Base-by-base conservation (phyloP, 2,797 vertebrate genomes). In the Melanogrammus aeglefinus region DNA sequence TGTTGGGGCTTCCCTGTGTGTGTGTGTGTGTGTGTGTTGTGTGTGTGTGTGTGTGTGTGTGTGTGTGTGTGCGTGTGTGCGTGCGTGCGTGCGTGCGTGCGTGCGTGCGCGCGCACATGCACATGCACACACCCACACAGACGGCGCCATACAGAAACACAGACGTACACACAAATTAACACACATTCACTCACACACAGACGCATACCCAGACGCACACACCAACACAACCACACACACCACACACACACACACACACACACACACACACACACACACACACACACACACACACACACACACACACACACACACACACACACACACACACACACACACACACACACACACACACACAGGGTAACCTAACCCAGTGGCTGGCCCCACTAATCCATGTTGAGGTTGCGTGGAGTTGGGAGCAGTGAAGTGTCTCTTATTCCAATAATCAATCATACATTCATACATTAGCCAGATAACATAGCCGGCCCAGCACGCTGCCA, bases 391-490 rank as follows among this genome's bases (percentile, higher is more conserved):
- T 63, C 86, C 88, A 80, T 82, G 89, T 81, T 77, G 83, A 85
- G 86, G 84, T 79, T 83, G 83, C 84, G 88, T 83, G 85, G 85
- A 87, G 87, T 90, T 81, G 73, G 82, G 84, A 83, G 84, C 83
- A 89, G 84, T 86, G 85, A 79, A 92, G 88, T 91, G 88, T 91
- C 87, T 89, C 85, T 88, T 87, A 89, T 84, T 86, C 86, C 79
- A 81, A 84, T 86, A 85, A 93, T 93, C 92, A 92, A 93, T 93
- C 91, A 91, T 82, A 87, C 87, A 87, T 91, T 93, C 91, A 91
- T 83, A 88, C 87, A 89, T 91, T 92, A 92, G 90, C 85, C 78
- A 86, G 83, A 88, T 86, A 88, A 88, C 86, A 88, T 83, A 86
- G 88, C 88, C 87, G 86, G 82, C 83, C 79, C 79, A 90, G 82